Base-by-base conservation (phyloP, 2,113 vertebrate species). In the Stictonetta naevosa region DNA sequence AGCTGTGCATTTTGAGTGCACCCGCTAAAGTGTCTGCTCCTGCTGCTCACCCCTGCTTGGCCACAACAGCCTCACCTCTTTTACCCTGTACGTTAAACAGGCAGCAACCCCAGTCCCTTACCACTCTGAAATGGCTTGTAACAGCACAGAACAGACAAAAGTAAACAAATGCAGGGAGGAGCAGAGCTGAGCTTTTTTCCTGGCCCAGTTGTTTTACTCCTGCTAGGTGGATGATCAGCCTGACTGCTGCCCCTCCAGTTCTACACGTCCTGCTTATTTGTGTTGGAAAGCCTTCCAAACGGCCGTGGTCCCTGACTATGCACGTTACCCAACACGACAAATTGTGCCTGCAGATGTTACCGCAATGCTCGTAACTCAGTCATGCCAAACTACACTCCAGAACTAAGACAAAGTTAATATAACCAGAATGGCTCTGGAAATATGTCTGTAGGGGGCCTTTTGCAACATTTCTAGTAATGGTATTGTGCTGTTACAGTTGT, bases 131-230 rank as follows among this genome's bases (percentile, higher is more conserved):
- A 8, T 59, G 15, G 34, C 33, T 42, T 75, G 34, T 42, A 22
- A 60, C 17, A 66, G 36, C n/a, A 3, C 25, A 17, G 29, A 88
- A 16, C 13, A 20, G 34, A 63, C 29, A 58, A 17, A 88, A 34
- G 12, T 18, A 64, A 53, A 66, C 50, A 80, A 3, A 55, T 2
- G 6, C 0, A 0, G 11, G 3, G 3, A 62, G 17, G 71, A 58
- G 8, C 2, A 50, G 6, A 52, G 29, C 5, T 16, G 10, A 22
- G 0, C 4, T 58, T 48, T 89, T 53, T 40, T 66, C 44, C 50
- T 50, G 33, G 18, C 7, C 31, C 18, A 33, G 4, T 22, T 76
- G 11, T 53, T 69, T 20, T 1, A 16, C 23, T 79, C 7, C 40
- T 76, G 44, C 13, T 29, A 46, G 10, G 17, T 66, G 33, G 28